Percentiles rank a stretch among this genome's conserved stretches.
Evolutionary conservation across 2,113 vertebrate species (phyloP).

Genomic region (Rhinoptilus africanus): DNA sequence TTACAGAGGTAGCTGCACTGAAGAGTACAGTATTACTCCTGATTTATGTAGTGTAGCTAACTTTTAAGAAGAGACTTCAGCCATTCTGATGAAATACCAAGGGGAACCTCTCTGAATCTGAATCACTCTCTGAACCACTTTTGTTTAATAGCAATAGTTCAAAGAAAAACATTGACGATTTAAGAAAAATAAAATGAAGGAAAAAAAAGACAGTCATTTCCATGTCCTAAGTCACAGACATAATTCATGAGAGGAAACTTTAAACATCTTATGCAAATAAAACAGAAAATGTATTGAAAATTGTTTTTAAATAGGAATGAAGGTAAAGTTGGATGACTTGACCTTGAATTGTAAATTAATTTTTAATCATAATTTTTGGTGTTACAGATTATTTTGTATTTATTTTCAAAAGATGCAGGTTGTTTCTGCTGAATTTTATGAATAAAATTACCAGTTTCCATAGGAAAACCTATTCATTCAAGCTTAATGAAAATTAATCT

Average conservation of each 20-base stretch:
- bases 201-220: not conserved
- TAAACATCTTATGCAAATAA: not conserved
- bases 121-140: not conserved
- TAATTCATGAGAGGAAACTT: conserved; percentile 25
- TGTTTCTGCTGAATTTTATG: not conserved
- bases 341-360: not conserved
- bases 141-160: not conserved
- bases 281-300: not conserved
- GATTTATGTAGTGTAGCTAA: not conserved
- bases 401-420: not conserved
- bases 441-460: not conserved
- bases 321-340: not conserved
- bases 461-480: not conserved
- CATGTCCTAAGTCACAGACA: not conserved
- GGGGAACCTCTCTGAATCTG: not conserved
- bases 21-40: not conserved
- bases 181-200: not conserved
- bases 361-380: conserved; percentile 7
- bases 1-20: not conserved
- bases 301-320: not conserved
- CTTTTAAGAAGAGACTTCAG: not conserved
- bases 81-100: not conserved
- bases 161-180: conserved; percentile 3
- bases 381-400: not conserved
- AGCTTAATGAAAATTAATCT: too few species aligned